Evolutionary conservation across 2,888 invertebrate species (phyloP), one percentile per base, ranked within the genome.

Genomic region (Sericinus montela): DNA sequence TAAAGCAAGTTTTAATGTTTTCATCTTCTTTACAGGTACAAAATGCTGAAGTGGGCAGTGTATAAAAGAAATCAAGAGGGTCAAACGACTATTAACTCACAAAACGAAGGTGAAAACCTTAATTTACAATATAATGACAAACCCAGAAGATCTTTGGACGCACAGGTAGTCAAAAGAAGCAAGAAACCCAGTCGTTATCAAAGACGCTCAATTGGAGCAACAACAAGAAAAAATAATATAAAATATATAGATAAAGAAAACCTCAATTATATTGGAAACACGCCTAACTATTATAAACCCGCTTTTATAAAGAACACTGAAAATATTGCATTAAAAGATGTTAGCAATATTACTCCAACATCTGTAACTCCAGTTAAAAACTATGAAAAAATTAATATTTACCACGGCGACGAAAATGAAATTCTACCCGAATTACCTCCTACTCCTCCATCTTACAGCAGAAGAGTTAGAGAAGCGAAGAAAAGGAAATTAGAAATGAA

Each of bases 11-110:
- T 19, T 19, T 19, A 19, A 19, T 19, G 3, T 3, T 2, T 19
- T 2, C 4, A 25, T 25, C 25, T 25, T 9, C 8, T 23, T 87
- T 82, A 9, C 82, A 87, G 87, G 60, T 65, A 47, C 57, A 89
- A 71, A 65, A 92, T 92, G 92, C 78, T 92, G 64, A 92, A 92
- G 88, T 92, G 92, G 92, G 89, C 91, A 45, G 91, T 91, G 9
- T 86, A 86, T 56, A 85, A 86, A 61, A 88, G 86, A 55, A 86
- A 78, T 49, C 84, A 84, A 69, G 82, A 82, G 7, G 63, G 62
- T 38, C 71, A 68, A 53, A 57, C 64, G 1, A 58, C 58, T 5
- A 69, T 64, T 34, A 74, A 75, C 29, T 54, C 57, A 13, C 72
- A 75, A 40, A 59, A 60, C 19, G 71, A 73, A 32, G 62, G 67